Base-by-base conservation (phyloP, 35 echinoderm and acorn worm genomes). In the Ophioderma brevispina region DNA sequence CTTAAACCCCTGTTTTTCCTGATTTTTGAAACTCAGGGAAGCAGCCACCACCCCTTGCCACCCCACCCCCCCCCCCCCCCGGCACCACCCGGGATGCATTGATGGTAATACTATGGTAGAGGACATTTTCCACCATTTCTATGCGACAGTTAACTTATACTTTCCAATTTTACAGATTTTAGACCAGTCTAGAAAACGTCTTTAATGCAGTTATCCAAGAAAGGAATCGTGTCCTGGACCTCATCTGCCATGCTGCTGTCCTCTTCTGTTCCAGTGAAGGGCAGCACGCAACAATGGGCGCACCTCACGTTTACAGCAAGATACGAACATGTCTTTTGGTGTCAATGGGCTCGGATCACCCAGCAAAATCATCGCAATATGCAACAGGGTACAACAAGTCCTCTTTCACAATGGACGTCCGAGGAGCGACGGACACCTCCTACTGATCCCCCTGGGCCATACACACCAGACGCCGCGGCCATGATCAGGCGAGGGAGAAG, bases 161-260 rank as follows among this genome's bases (percentile, higher is more conserved):
- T 32, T 56, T 83, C 52, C 75, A 38, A 64, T 39, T 17, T 0
- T 39, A 78, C 86, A 99, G 97, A 92, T 93, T 52, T 77, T 99
- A 0, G 97, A 99, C 86, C 87, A 95, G 76, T 92, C 81, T 38
- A 75, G 97, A 31, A 90, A 89, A 85, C 76, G 97, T 49, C 88
- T 99, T n/a, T 18, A 95, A 89, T 64, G 97, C 97, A 14, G 97
- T 99, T 41, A 88, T 99, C 42, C 97, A 99, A 82, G 97, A 99
- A 64, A 75, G 97, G 28, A 95, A 99, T 85, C 91, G 94, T 39
- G 97, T 99, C 37, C 82, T 99, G 35, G 97, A 99, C 85, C 97
- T 99, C 21, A 83, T 99, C 2, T 99, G 97, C 75, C 97, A 99
- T 93, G 97, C 97, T 17, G 90, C n/a, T 95, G 31, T 95, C 97